These are phyloP conservation scores for Tympanuchus pallidicinctus DNA, from an alignment of 2,113 vertebrate species.

Conservation along the genomic window DNA sequence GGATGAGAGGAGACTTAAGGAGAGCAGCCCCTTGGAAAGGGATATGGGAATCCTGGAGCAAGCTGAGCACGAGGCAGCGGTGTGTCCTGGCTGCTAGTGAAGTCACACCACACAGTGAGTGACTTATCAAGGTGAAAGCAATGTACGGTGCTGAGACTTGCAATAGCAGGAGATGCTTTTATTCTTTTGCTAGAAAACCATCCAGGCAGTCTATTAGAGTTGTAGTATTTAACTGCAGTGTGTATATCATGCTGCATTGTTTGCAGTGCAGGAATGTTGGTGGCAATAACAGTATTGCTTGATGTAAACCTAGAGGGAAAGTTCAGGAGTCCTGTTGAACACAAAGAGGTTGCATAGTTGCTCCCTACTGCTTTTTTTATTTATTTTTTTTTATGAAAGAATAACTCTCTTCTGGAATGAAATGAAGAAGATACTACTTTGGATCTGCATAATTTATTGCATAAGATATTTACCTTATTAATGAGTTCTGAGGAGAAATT, in stretches of 20 bases:
- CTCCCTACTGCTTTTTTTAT: background rate
- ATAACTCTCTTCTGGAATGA: background rate
- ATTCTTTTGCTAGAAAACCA: background rate
- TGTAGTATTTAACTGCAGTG: background rate
- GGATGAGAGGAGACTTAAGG: no score
- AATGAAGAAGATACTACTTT: background rate
- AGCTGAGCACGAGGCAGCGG: background rate
- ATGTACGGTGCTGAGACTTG: background rate
- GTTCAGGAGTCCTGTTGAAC: background rate
- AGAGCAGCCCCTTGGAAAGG: no score
- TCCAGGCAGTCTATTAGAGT: background rate
- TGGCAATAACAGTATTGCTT: background rate
- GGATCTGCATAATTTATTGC: background rate
- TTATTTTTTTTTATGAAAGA: background rate
- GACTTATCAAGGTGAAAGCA: background rate
- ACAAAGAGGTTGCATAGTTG: background rate
- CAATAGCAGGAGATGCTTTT: background rate
- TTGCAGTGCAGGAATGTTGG: background rate
- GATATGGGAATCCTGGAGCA: no score
- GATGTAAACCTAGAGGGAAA: background rate
- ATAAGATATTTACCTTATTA: background rate
- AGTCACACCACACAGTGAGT: rapidly evolving
- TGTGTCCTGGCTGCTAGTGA: background rate
- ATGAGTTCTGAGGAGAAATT: background rate
- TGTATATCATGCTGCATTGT: background rate